Percentiles rank a stretch among this genome's conserved stretches.
These are phyloP conservation scores for Holocentrus rufus DNA, from an alignment of 2,797 vertebrate species.

Conservation along the genomic window DNA sequence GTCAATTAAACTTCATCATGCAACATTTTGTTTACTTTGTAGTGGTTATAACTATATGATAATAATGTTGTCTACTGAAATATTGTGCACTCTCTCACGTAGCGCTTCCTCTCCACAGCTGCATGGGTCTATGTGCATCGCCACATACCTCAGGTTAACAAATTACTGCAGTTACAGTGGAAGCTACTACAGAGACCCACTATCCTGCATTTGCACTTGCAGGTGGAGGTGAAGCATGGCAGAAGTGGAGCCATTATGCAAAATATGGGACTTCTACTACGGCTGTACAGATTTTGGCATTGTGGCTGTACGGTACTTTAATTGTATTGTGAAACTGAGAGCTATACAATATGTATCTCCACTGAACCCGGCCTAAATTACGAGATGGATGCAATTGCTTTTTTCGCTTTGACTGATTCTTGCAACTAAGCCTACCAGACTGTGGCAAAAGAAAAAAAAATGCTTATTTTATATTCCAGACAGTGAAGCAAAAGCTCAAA, in stretches of 20 bases:
- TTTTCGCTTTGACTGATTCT: background rate
- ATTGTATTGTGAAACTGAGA: background rate
- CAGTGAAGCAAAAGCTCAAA: slow-evolving; percentile 19
- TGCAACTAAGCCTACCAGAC: slow-evolving; percentile 34
- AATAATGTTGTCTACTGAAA: too few species aligned
- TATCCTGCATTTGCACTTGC: background rate
- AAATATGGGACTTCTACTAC: background rate
- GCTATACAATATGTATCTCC: background rate
- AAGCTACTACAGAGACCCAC: background rate
- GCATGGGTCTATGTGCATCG: background rate
- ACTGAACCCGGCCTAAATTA: background rate
- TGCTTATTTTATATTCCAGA: slow-evolving; percentile 34
- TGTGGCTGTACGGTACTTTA: background rate
- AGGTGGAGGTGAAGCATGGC: background rate
- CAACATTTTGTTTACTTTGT: background rate
- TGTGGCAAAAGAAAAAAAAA: slow-evolving; percentile 29
- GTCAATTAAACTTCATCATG: background rate
- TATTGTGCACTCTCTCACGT: too few species aligned
- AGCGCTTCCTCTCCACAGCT: background rate
- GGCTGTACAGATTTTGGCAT: background rate
- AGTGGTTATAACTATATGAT: too few species aligned
- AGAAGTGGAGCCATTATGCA: slow-evolving; percentile 3
- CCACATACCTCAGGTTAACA: background rate
- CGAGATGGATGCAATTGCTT: slow-evolving; percentile 47
- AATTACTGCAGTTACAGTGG: background rate